Conservation (phyloP, 2,113 vertebrate species). For the Galbula dea region DNA sequence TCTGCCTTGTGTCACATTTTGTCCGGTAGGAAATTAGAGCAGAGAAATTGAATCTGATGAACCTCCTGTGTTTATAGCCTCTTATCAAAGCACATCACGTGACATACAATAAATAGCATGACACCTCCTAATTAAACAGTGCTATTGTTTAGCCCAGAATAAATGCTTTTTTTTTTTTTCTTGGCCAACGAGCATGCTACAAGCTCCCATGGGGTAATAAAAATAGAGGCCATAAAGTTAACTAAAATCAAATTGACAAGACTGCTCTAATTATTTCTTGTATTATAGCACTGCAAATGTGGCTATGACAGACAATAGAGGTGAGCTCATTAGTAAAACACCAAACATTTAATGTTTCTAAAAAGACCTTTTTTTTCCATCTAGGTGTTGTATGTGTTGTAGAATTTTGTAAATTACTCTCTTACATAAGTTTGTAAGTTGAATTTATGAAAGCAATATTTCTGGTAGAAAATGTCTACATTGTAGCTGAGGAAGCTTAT, state of each 20-base stretch:
- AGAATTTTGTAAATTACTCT: background rate
- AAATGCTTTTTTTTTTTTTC: constrained; percentile 35
- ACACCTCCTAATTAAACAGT: constrained; percentile 76
- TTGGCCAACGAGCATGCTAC: constrained; percentile 1
- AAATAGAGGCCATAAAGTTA: constrained; percentile 62
- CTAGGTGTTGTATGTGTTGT: background rate
- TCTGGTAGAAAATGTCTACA: background rate
- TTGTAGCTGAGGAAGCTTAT: background rate
- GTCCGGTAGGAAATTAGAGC: constrained; percentile 71
- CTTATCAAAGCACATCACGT: constrained; percentile 59
- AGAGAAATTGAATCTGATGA: constrained; percentile 71
- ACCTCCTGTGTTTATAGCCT: constrained; percentile 56
- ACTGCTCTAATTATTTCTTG: constrained; percentile 65
- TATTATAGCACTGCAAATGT: constrained; percentile 46
- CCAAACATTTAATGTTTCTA: constrained; percentile 29
- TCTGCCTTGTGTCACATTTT: constrained; percentile 70
- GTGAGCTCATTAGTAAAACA: constrained; percentile 43
- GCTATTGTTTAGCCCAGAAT: constrained; percentile 60
- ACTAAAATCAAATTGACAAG: constrained; percentile 69
- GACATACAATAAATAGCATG: constrained; percentile 62
- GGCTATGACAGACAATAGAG: constrained; percentile 49
- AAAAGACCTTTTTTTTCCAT: background rate
- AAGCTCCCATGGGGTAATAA: constrained; percentile 46
- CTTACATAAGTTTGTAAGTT: background rate
- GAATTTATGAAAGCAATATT: background rate